Evolutionary conservation across 2,888 invertebrate species (phyloP), one percentile per base, ranked within the genome.

Genomic region (Gandaritis pyraliata): DNA sequence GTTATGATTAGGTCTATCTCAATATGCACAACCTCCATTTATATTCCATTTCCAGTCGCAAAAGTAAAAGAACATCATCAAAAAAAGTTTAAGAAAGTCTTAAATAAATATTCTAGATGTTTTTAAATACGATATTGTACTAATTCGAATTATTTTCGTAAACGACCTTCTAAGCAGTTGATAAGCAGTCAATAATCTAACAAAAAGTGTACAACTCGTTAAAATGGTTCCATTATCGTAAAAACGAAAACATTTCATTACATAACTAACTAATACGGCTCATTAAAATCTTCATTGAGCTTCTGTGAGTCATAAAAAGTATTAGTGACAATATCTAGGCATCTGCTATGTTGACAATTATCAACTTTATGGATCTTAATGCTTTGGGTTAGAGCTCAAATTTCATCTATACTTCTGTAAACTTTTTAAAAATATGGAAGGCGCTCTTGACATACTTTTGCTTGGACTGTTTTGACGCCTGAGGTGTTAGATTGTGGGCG

Each of bases 391-490:
- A 73, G 66, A 50, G 50, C 46, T 59, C 7, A 51, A 51, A 65
- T 33, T 71, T 62, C 1, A 23, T 23, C 23, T 23, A 23, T 33
- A 5, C 6, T 23, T 46, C 11, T 13, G 1, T 13, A 48, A 39
- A 11, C 5, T 48, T 60, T 61, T 13, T 45, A 15, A 56, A 39
- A 53, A 71, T 61, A 66, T 72, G 61, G 58, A 54, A 71, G 69
- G 72, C 71, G 82, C 68, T 81, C 84, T 85, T 84, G 85, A 82
- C 85, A 85, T 73, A 80, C 74, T 77, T 79, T 76, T 70, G 76
- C 76, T 77, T 78, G 74, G 73, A 74, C 72, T 70, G 66, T 72
- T 68, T 62, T 73, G 55, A 29, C n/a, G 76, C 82, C 75, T 55
- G 68, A 69, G 77, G 80, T 78, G 65, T 73, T 69, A 71, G 71